These are phyloP conservation scores for Mythimna ferrago DNA, from an alignment of 2,888 invertebrate genomes.

Conservation along the genomic window DNA sequence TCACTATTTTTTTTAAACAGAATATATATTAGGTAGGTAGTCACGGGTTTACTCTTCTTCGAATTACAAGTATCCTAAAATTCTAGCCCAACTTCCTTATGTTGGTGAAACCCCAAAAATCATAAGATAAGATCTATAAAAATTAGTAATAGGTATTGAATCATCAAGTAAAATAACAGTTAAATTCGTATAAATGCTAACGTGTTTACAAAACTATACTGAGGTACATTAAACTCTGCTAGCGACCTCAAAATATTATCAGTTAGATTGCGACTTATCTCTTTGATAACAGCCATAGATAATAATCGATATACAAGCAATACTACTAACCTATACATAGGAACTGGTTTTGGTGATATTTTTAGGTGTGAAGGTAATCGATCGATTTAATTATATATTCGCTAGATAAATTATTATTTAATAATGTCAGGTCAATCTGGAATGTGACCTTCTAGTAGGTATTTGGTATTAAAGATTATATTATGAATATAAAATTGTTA, in stretches of 20 bases:
- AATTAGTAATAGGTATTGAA: not conserved
- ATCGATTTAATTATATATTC: conserved; percentile 6
- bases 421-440: conserved; percentile 6
- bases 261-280: conserved; percentile 54
- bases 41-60: not conserved
- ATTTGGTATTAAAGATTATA: not conserved
- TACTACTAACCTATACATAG: conserved; percentile 54
- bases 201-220: conserved; percentile 44
- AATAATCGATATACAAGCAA: conserved; percentile 58
- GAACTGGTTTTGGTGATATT: conserved; percentile 19
- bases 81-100: not conserved
- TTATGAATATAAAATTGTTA: not conserved
- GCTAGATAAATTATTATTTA: conserved; percentile 9
- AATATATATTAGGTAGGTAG: too few species aligned
- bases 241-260: conserved; percentile 63
- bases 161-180: not conserved
- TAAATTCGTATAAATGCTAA: not conserved
- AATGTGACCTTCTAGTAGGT: conserved; percentile 12
- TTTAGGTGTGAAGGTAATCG: conserved; percentile 15
- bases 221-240: conserved; percentile 40
- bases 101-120: not conserved
- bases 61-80: not conserved
- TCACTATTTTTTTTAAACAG: not conserved
- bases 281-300: conserved; percentile 51
- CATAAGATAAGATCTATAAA: not conserved